Percentiles rank a stretch among this genome's conserved stretches.
Evolutionary conservation across 2,888 invertebrate species (phyloP).

Genomic region (Criorhina ranunculi): DNA sequence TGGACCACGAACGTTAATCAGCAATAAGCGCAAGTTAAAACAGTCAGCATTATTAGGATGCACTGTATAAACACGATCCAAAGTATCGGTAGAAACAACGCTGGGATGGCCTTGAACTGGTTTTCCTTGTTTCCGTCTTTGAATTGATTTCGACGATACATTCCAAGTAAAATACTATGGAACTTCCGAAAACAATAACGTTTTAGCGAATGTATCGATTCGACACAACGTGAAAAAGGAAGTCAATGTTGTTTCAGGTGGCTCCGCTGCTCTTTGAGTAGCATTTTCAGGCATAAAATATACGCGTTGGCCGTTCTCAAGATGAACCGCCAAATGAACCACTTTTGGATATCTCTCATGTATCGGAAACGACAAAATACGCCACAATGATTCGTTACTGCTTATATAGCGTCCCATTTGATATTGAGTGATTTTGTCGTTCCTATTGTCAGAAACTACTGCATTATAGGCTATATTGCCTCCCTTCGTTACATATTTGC

Average conservation of each 20-base stretch:
- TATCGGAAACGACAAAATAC: constrained; percentile 42
- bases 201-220: constrained; percentile 76
- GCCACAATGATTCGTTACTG: constrained; percentile 42
- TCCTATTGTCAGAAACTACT: constrained; percentile 30
- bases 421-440: constrained; percentile 67
- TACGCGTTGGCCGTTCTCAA: constrained; percentile 47
- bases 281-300: constrained; percentile 71
- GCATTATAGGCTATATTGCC: constrained; percentile 80
- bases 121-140: constrained; percentile 80
- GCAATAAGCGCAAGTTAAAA: constrained; percentile 80
- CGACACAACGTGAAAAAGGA: constrained; percentile 24
- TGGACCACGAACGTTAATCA: constrained; percentile 78
- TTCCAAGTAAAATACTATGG: constrained; percentile 81
- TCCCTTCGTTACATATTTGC: constrained; percentile 84
- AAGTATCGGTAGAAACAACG: constrained; percentile 80
- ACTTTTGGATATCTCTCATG: constrained; percentile 59
- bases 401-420: constrained; percentile 58
- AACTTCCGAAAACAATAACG: constrained; percentile 81
- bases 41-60: constrained; percentile 81
- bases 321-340: constrained; percentile 51
- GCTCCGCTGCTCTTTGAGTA: constrained; percentile 49
- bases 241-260: constrained; percentile 71
- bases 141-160: constrained; percentile 79
- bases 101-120: constrained; percentile 78
- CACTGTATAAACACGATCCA: constrained; percentile 81